Base-by-base conservation (phyloP, 1,140 invertebrate genomes). In the Trichonephila clavata region DNA sequence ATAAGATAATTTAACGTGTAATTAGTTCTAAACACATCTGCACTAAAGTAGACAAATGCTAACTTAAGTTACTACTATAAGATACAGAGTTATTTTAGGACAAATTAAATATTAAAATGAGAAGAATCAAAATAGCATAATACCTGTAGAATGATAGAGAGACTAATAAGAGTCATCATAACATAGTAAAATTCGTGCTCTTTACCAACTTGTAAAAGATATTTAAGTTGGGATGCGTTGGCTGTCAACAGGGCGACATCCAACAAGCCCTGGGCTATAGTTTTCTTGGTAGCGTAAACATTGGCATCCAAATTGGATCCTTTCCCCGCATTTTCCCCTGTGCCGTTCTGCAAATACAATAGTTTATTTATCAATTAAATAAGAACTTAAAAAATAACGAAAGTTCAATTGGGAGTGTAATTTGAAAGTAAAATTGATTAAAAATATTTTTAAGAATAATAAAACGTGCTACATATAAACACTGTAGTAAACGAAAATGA, bases 101-200 rank as follows among this genome's bases (percentile, higher is more conserved):
- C 10, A 50, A 50, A 50, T 7, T 50, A 50, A 10, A 5, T 50
- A 10, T 50, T 50, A 50, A 5, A 50, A 7, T 10, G 10, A 7
- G 7, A 5, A 50, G 10, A 50, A 13, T 7, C 50, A 50, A 50
- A 50, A 50, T 2, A 5, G 10, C 0, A 2, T 16, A 7, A 95
- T 96, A 98, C 98, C 97, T 99, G 98, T 93, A 99, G 96, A n/a
- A 98, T 96, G 90, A 99, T 98, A 14, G 98, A 98, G 32, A 97
- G 96, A 61, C 97, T 97, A 94, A 99, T 98, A 68, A 98, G 96
- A 60, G 97, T 97, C 5, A 99, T 95, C 96, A 98, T 95, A 2
- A 95, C 83, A n/a, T 93, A 94, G 50, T 95, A 95, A 84, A 95
- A 95, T 65, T 94, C 93, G 43, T 95, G 94, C 59, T 94, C 71